These are phyloP conservation scores for Trichomalopsis sarcophagae DNA, from an alignment of 1,140 invertebrate genomes.

Conservation along the genomic window DNA sequence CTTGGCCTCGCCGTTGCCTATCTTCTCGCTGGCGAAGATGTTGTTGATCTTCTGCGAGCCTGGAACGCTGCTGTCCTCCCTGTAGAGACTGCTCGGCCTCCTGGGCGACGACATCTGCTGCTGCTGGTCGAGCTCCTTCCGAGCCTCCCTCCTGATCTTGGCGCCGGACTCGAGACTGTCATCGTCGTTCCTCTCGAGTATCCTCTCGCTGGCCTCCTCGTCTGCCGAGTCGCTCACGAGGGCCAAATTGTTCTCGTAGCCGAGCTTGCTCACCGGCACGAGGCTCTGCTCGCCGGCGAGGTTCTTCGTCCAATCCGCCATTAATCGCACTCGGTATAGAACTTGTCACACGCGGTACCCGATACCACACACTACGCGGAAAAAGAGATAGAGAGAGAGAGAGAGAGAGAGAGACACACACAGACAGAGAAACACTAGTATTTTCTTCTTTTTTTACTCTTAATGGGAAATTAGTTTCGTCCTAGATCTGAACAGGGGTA, in stretches of 20 bases:
- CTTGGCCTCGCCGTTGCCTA: slow-evolving; percentile 68
- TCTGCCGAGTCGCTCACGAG: slow-evolving; percentile 16
- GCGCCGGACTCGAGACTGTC: slow-evolving; percentile 55
- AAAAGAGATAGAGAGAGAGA: neutral
- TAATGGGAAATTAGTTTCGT: slow-evolving; percentile 66
- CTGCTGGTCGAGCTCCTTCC: slow-evolving; percentile 57
- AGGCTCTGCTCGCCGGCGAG: slow-evolving; percentile 54
- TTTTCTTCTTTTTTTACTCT: neutral
- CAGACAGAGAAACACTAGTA: neutral
- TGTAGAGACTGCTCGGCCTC: slow-evolving; percentile 61
- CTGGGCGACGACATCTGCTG: slow-evolving; percentile 46
- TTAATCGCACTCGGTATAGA: neutral
- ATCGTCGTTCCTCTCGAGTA: slow-evolving; percentile 38
- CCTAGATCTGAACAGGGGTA: slow-evolving; percentile 70
- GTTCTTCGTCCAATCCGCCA: neutral
- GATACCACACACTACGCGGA: too few relatives aligned
- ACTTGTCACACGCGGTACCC: too few relatives aligned
- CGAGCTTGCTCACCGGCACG: slow-evolving; percentile 43
- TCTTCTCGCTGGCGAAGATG: slow-evolving; percentile 59
- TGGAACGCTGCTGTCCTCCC: slow-evolving; percentile 31
- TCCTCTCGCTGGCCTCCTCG: slow-evolving; percentile 25
- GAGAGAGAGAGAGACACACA: neutral
- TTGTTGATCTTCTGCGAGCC: slow-evolving; percentile 58
- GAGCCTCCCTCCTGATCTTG: slow-evolving; percentile 61
- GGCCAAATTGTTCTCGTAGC: slow-evolving; percentile 52